phyloP scores from a whole-genome alignment of 2,113 vertebrate genomes.

The Phalacrocorax pelagicus region DNA sequence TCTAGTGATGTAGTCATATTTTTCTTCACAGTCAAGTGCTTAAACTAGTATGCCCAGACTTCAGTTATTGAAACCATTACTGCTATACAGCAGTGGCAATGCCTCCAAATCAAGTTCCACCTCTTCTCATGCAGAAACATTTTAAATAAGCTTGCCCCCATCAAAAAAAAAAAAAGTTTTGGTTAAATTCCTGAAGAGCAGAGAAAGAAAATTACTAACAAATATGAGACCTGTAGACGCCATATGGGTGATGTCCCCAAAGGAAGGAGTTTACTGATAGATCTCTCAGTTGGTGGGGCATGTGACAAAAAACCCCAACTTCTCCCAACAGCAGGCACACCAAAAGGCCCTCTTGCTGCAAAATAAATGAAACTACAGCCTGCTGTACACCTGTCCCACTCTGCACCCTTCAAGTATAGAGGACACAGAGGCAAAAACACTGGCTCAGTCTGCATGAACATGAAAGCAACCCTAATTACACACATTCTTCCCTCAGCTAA shows the following conservation, averaged over 20 bases:
- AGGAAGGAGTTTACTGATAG: neutral
- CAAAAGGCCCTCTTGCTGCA: neutral
- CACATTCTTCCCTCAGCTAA: neutral
- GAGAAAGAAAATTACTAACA: neutral
- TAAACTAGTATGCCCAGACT: neutral
- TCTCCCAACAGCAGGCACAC: neutral
- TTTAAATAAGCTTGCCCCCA: neutral
- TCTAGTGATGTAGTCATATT: rapidly evolving
- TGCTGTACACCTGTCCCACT: neutral
- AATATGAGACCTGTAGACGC: neutral
- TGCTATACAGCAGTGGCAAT: neutral
- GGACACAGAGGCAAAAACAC: neutral
- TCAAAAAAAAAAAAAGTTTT: neutral
- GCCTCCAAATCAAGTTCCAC: neutral
- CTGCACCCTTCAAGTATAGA: neutral
- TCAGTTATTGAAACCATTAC: neutral
- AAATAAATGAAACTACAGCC: neutral
- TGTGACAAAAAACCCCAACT: neutral
- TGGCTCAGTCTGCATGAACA: neutral
- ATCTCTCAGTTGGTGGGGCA: neutral
- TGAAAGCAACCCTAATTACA: neutral
- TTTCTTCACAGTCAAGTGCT: neutral
- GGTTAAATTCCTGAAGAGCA: neutral
- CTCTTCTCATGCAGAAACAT: neutral
- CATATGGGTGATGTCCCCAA: neutral